Conservation (phyloP, 2,888 invertebrate species). For the Metopia argyrocephala region DNA sequence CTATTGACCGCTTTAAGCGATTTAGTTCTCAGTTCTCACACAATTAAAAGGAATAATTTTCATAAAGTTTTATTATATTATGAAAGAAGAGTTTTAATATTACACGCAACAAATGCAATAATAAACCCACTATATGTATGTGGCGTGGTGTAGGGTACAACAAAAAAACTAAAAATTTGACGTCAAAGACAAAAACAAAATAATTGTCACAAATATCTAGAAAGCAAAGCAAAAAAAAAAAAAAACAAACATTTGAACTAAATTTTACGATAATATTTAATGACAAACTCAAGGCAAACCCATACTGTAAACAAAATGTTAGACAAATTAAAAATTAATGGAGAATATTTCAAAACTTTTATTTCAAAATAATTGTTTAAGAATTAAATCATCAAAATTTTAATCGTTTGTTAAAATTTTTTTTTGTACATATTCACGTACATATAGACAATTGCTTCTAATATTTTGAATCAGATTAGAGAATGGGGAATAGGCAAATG, state of each 20-base stretch:
- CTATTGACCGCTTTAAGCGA: too few species aligned
- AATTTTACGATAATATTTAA: conserved; percentile 40
- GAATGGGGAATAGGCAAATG: too few species aligned
- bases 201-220: neutral
- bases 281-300: conserved; percentile 51
- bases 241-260: conserved; percentile 1
- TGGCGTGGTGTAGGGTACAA: too few species aligned
- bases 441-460: too few species aligned
- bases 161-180: conserved; percentile 21
- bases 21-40: too few species aligned
- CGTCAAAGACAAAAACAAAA: conserved; percentile 52
- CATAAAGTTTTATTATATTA: too few species aligned
- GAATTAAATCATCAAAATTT: neutral
- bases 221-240: neutral
- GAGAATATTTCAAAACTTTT: neutral
- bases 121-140: too few species aligned
- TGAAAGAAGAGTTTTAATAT: too few species aligned
- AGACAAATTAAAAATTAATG: neutral
- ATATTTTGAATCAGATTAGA: too few species aligned
- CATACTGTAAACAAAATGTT: conserved; percentile 2
- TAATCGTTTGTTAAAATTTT: neutral
- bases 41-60: too few species aligned
- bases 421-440: neutral
- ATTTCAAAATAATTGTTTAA: neutral
- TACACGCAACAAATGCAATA: too few species aligned